These are phyloP conservation scores for Corella eumyota DNA, from an alignment of 23 tunicate species.

Conservation along the genomic window DNA sequence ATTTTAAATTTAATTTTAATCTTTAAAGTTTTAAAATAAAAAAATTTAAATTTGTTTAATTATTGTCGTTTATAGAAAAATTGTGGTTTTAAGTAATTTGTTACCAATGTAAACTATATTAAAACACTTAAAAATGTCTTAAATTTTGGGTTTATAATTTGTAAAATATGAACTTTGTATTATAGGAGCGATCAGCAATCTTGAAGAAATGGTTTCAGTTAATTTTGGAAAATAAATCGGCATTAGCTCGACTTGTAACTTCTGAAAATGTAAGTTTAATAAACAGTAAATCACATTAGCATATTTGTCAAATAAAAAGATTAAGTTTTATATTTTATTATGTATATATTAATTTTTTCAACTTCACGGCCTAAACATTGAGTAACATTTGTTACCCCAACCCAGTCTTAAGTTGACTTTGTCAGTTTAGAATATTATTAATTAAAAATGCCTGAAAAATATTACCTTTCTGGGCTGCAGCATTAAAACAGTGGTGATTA, in stretches of 20 bases:
- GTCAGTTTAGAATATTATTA: background rate
- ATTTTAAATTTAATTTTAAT: too few relatives aligned
- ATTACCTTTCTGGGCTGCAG: too few relatives aligned
- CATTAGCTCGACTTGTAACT: conserved; percentile 62
- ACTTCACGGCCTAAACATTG: background rate
- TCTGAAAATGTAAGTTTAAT: conserved; percentile 58
- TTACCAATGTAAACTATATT: background rate
- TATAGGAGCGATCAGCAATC: conserved; percentile 49
- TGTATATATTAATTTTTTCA: background rate
- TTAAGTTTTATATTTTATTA: too few relatives aligned
- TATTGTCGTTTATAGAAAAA: background rate
- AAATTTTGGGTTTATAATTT: too few relatives aligned
- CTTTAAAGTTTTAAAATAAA: too few relatives aligned
- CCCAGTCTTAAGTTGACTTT: background rate
- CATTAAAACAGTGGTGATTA: too few relatives aligned
- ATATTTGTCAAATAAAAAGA: too few relatives aligned
- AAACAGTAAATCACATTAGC: too few relatives aligned
- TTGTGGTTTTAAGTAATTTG: background rate
- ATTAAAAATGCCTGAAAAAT: too few relatives aligned
- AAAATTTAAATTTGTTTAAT: too few relatives aligned
- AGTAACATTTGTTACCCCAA: background rate
- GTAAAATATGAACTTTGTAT: too few relatives aligned
- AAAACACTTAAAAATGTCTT: too few relatives aligned
- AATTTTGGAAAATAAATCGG: conserved; percentile 42
- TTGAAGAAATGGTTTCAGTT: conserved; percentile 60